Base-by-base conservation (phyloP, 2,113 vertebrate genomes). In the Piprites chloris region DNA sequence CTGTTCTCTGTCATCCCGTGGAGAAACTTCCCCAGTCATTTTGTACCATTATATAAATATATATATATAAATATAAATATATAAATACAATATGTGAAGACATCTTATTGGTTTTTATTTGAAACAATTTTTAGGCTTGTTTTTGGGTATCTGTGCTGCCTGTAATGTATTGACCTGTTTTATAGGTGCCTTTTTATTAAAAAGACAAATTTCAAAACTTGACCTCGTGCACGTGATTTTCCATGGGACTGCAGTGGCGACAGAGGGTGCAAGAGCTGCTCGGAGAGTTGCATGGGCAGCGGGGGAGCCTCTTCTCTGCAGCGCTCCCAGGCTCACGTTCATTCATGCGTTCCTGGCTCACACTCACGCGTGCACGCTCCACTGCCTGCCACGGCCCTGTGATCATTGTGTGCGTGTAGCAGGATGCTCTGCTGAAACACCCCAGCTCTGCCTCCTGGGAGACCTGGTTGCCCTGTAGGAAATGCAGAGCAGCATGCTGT, bases 121-220 rank as follows among this genome's bases (percentile, higher is more conserved):
- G 98, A 98, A 96, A 98, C 97, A 93, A 98, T 98, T 98, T 98
- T 97, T 98, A 98, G 98, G 98, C 98, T 98, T 98, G 98, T 98
- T 98, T 97, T 98, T 98, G 98, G 98, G 98, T 98, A 97, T 98
- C 97, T 98, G 98, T 98, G 98, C 98, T 98, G 98, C 98, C 98
- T 98, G 98, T 98, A 98, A 98, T 97, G 98, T 98, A 98, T 98
- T 98, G 98, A 98, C 98, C 98, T 98, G 98, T 98, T 98, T 98
- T 98, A 98, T 98, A 98, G 98, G 98, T 98, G 98, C 98, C 98
- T 98, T 98, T 98, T 98, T 98, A 98, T 98, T 98, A 98, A 98
- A 98, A 98, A 98, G 96, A 98, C 93, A 96, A 97, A 97, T 96
- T 96, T 94, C 87, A 97, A 96, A 98, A 97, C 94, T 66, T 65